A percentile compares a stretch with the other conserved stretches of the same genome.
Evolutionary conservation across 2,113 vertebrate genomes (phyloP).

Genomic region (Cavia aperea): DNA sequence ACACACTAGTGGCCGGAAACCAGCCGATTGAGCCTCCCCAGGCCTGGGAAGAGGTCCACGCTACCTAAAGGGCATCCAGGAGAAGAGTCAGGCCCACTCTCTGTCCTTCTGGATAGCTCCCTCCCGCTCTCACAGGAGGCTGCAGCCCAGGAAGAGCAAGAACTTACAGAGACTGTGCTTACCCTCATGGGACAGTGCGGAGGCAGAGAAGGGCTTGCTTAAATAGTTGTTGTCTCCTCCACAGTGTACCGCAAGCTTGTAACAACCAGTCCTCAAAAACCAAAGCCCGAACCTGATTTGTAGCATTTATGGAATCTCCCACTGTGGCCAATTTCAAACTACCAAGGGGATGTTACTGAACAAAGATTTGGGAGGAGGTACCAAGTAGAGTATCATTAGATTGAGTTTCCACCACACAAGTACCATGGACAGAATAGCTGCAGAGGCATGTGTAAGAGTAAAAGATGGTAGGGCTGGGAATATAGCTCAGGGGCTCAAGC

Average conservation of each 20-base stretch:
- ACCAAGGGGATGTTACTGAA: background rate
- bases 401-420: background rate
- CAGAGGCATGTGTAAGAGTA: background rate
- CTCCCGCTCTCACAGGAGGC: background rate
- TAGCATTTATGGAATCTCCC: background rate
- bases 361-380: background rate
- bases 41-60: background rate
- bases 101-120: background rate
- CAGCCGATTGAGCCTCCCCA: fast-evolving
- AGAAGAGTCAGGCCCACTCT: background rate
- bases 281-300: background rate
- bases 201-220: background rate
- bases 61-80: fast-evolving
- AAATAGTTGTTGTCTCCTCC: background rate
- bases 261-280: background rate
- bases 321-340: background rate
- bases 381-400: fast-evolving
- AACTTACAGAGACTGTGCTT: background rate
- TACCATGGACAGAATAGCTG: background rate
- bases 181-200: fast-evolving
- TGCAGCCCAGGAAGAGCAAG: background rate
- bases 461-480: background rate
- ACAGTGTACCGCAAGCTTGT: background rate
- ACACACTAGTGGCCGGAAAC: fast-evolving
- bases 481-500: too few relatives aligned